Percentiles rank a stretch among this genome's conserved stretches.
Conservation (phyloP, 2,888 invertebrate species). For the Callosobruchus maculatus region DNA sequence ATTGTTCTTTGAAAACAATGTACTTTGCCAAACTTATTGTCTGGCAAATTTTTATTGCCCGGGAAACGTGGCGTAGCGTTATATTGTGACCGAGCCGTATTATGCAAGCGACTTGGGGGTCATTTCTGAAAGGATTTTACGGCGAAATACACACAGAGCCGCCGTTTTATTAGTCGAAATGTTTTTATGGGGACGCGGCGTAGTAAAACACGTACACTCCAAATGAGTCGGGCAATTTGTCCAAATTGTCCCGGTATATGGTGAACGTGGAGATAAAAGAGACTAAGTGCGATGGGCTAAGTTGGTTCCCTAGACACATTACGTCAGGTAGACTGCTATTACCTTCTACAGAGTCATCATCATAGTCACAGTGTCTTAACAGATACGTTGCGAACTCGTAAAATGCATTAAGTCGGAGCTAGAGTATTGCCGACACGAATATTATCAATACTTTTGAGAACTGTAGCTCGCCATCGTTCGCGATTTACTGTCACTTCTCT, state of each 20-base stretch:
- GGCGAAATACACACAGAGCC: not conserved
- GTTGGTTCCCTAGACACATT: no score
- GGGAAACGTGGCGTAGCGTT: slow-evolving; percentile 17
- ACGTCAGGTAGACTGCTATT: no score
- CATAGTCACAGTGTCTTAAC: no score
- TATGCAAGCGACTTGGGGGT: not conserved
- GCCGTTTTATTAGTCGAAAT: not conserved
- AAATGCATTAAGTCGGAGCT: no score
- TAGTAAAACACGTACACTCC: not conserved
- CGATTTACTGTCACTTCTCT: no score
- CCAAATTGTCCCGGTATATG: not conserved
- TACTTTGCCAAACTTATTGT: slow-evolving; percentile 38
- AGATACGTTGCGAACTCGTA: no score
- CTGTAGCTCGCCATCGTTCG: no score
- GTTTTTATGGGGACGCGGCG: not conserved
- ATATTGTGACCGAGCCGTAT: not conserved
- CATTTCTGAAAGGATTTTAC: not conserved
- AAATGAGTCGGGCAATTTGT: not conserved
- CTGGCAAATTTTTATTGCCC: slow-evolving; percentile 39
- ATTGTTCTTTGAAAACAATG: slow-evolving; percentile 40
- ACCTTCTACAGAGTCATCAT: no score
- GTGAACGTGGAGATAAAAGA: not conserved
- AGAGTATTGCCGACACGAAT: no score
- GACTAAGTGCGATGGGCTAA: not conserved
- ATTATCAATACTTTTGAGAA: no score